A percentile compares a stretch with the other conserved stretches of the same genome.
Evolutionary conservation across 2,113 vertebrate species (phyloP).

Genomic region (Calyptommatus sinebrachiatus): DNA sequence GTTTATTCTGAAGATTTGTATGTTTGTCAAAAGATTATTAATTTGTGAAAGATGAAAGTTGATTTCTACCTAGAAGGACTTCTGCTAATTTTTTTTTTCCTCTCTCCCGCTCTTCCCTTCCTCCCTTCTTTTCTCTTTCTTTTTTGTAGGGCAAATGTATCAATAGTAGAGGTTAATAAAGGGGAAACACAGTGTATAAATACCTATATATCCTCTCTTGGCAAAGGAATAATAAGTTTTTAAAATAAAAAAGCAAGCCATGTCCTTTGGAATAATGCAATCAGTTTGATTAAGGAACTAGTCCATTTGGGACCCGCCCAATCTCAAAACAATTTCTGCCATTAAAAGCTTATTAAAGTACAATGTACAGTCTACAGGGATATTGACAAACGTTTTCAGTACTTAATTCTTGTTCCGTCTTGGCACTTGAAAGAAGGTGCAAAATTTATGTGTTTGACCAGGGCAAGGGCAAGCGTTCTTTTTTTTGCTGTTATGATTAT

Average conservation of each 20-base stretch:
- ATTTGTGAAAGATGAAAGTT: background rate
- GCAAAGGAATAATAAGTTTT: constrained; percentile 22
- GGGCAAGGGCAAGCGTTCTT: background rate
- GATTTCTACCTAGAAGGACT: no score
- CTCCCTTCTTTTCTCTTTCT: background rate
- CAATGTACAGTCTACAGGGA: background rate
- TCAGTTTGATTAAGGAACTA: constrained; percentile 33
- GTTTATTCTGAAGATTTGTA: background rate
- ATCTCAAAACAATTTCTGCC: background rate
- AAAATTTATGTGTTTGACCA: background rate
- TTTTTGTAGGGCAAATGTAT: background rate
- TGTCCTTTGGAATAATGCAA: constrained; percentile 20
- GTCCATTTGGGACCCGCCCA: background rate
- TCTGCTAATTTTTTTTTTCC: no score
- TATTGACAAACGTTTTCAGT: background rate
- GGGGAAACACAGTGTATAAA: constrained; percentile 18
- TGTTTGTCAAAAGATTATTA: background rate
- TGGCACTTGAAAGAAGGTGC: background rate
- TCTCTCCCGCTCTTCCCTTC: background rate
- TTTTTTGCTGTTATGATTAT: background rate
- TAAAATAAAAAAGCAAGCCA: constrained; percentile 24
- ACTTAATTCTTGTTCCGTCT: background rate
- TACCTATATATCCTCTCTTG: constrained; percentile 13
- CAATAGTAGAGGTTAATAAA: constrained; percentile 32
- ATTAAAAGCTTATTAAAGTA: background rate